These are phyloP conservation scores for Nerophis ophidion DNA, from an alignment of 2,113 vertebrate genomes.

Conservation along the genomic window DNA sequence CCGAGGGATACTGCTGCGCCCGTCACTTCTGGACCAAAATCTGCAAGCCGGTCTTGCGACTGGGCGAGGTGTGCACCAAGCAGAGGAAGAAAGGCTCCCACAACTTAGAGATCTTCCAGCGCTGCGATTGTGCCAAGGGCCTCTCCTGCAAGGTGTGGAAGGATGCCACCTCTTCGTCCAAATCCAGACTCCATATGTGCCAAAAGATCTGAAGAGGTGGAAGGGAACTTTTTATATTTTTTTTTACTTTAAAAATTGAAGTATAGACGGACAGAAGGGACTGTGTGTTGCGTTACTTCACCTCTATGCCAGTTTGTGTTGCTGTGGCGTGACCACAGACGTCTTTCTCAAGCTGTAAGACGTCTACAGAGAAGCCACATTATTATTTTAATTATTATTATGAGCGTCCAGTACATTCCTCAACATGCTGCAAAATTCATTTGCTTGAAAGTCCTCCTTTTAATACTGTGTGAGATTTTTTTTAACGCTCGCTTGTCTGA, in stretches of 20 bases:
- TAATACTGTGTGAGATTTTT: slow-evolving; percentile 7
- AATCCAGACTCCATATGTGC: slow-evolving; percentile 95
- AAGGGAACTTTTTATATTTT: slow-evolving; percentile 17
- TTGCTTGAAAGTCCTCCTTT: slow-evolving; percentile 18
- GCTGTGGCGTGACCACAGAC: slow-evolving; percentile 17
- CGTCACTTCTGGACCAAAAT: slow-evolving; percentile 98
- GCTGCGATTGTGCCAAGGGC: slow-evolving; percentile 94
- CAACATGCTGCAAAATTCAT: slow-evolving; percentile 11
- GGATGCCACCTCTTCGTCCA: slow-evolving; percentile 92
- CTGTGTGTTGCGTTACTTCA: slow-evolving; percentile 17
- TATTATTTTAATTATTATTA: slow-evolving; percentile 1
- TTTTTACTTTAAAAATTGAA: neutral
- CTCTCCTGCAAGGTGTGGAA: slow-evolving; percentile 97
- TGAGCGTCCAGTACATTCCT: slow-evolving; percentile 13
- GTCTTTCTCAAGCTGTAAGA: slow-evolving; percentile 6
- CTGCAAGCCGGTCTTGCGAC: slow-evolving; percentile 90
- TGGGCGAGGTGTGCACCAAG: slow-evolving; percentile 90
- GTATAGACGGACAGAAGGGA: slow-evolving; percentile 32
- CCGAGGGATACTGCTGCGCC: slow-evolving; percentile 87
- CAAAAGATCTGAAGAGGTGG: slow-evolving; percentile 83
- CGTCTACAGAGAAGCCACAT: slow-evolving; percentile 37
- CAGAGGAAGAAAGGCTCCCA: slow-evolving; percentile 91
- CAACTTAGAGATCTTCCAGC: slow-evolving; percentile 90
- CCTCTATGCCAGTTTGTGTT: neutral
- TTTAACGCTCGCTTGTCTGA: slow-evolving; percentile 9